Conservation (phyloP, 2,797 vertebrate species). For the Muscicapa striata region DNA sequence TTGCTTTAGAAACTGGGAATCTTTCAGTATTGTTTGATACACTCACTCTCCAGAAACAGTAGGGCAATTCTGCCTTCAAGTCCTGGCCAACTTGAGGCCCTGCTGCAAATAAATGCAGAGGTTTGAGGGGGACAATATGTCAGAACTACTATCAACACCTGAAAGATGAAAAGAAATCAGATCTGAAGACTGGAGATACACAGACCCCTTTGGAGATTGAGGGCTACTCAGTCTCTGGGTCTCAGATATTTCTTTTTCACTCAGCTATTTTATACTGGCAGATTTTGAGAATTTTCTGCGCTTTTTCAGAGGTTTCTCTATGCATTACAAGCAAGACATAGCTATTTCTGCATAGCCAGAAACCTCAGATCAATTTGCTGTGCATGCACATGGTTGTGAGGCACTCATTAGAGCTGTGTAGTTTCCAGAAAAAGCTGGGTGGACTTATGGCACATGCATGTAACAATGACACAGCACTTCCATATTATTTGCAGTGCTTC, state of each 20-base stretch:
- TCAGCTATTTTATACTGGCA: background rate
- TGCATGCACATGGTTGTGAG: accelerated
- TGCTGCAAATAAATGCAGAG: background rate
- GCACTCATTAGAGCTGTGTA: background rate
- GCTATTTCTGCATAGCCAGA: background rate
- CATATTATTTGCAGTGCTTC: background rate
- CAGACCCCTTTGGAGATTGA: background rate
- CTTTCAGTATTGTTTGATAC: background rate
- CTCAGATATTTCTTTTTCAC: background rate
- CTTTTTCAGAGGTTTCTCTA: background rate
- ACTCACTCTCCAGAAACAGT: background rate
- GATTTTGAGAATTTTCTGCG: background rate
- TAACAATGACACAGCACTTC: conserved; percentile 32
- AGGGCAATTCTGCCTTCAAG: background rate
- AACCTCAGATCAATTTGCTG: background rate
- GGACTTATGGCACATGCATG: background rate
- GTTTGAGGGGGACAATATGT: background rate
- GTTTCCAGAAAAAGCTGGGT: background rate
- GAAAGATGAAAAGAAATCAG: background rate
- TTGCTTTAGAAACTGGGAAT: conserved; percentile 3
- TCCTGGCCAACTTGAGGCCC: background rate
- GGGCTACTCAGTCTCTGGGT: background rate
- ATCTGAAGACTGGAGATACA: background rate
- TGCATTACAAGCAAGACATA: background rate
- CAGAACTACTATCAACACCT: background rate